These are phyloP conservation scores for Eupsilia transversa DNA, from an alignment of 2,888 invertebrate species.

Conservation along the genomic window DNA sequence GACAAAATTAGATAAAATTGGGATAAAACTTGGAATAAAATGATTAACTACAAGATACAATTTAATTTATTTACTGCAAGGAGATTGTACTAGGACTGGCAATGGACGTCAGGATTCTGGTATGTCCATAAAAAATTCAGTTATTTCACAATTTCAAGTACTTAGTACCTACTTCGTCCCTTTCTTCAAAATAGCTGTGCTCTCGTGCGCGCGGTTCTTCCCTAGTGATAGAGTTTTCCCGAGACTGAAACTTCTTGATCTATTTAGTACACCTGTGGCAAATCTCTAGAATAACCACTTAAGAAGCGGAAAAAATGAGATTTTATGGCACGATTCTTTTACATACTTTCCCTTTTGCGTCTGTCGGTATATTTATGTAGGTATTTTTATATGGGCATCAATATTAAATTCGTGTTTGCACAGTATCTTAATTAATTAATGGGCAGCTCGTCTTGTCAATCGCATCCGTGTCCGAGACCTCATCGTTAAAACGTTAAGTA, in stretches of 20 bases:
- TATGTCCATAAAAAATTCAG: not conserved
- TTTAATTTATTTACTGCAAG: too few relatives aligned
- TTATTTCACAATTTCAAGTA: not conserved
- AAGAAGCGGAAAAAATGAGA: not conserved
- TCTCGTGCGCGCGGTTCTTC: not conserved
- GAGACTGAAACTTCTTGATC: not conserved
- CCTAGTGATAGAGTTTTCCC: not conserved
- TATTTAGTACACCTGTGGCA: not conserved
- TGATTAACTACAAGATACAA: too few relatives aligned
- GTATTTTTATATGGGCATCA: not conserved
- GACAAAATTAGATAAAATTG: too few relatives aligned
- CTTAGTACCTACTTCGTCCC: not conserved
- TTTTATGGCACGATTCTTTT: not conserved
- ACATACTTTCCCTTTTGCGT: not conserved
- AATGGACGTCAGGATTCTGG: too few relatives aligned
- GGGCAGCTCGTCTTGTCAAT: slow-evolving; percentile 23
- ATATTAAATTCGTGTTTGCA: not conserved
- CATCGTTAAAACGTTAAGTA: not conserved
- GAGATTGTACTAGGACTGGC: too few relatives aligned
- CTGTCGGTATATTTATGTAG: not conserved
- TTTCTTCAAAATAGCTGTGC: not conserved
- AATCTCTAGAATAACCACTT: not conserved
- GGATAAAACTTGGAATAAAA: too few relatives aligned
- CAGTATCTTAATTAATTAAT: slow-evolving; percentile 29
- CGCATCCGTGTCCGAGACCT: slow-evolving; percentile 6